Conservation (phyloP, 2,113 vertebrate genomes). For the Diglossa brunneiventris region DNA sequence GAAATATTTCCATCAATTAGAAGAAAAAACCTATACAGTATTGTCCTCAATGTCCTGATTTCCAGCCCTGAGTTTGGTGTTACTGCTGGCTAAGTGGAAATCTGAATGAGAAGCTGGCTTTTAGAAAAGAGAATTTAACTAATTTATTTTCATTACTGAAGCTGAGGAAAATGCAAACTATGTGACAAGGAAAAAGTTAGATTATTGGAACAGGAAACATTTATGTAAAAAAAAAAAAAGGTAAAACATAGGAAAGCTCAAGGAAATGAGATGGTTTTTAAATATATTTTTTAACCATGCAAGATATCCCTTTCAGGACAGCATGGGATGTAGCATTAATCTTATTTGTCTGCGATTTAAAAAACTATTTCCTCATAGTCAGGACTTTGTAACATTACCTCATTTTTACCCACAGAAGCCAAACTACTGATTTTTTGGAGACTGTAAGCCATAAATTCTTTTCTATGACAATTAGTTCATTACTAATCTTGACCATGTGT, state of each 20-base stretch:
- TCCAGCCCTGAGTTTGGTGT: neutral
- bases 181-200: neutral
- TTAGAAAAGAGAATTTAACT: neutral
- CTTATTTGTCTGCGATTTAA: neutral
- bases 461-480: neutral
- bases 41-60: neutral
- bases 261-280: neutral
- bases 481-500: conserved; percentile 6
- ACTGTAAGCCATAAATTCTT: neutral
- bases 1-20: neutral
- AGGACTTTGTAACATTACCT: conserved; percentile 16
- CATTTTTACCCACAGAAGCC: conserved; percentile 38
- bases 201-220: neutral
- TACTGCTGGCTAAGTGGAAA: neutral
- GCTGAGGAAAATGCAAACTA: neutral
- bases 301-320: neutral
- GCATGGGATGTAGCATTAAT: neutral
- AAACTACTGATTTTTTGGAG: conserved; percentile 9
- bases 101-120: neutral
- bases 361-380: neutral
- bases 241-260: neutral
- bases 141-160: conserved; percentile 10
- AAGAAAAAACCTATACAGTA: neutral
- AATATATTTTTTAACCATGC: neutral
- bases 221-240: neutral